phyloP scores from a whole-genome alignment of 1,140 invertebrate species.

The Tachypleus tridentatus region DNA sequence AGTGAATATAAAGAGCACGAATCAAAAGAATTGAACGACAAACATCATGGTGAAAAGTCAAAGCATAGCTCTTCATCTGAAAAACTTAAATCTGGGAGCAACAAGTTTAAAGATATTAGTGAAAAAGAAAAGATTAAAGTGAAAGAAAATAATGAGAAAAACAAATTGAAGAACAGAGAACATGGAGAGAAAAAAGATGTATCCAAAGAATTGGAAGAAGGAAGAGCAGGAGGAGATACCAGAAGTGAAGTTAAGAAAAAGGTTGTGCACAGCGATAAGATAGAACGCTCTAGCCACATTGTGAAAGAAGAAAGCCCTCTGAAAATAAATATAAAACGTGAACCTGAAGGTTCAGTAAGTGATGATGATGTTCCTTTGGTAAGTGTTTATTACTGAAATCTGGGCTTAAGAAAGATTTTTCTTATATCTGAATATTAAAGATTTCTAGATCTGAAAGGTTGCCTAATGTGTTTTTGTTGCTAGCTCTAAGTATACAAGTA shows the following conservation, averaged over 20 bases:
- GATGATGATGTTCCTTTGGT: conserved; percentile 70
- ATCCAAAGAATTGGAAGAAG: neutral
- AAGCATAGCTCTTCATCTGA: conserved; percentile 27
- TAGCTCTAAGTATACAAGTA: too few species aligned
- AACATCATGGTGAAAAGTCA: conserved; percentile 28
- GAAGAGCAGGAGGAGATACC: neutral
- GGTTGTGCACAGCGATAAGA: conserved; percentile 30
- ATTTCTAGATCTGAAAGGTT: too few species aligned
- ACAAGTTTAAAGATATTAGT: conserved; percentile 28
- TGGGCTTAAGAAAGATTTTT: neutral
- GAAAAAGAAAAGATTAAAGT: conserved; percentile 28
- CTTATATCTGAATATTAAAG: neutral
- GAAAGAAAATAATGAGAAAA: conserved; percentile 18
- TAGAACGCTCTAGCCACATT: too few species aligned
- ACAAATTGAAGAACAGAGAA: neutral
- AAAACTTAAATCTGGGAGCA: conserved; percentile 19
- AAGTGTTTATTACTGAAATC: conserved; percentile 25
- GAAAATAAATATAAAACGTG: conserved; percentile 37
- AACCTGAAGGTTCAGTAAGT: conserved; percentile 26
- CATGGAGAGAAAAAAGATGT: neutral
- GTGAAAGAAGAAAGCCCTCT: conserved; percentile 13
- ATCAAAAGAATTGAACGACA: conserved; percentile 6
- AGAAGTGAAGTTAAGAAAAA: conserved; percentile 29
- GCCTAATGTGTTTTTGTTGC: too few species aligned
- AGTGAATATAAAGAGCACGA: conserved; percentile 10